Percentiles rank a stretch among this genome's conserved stretches.
Conservation (phyloP, 1,140 invertebrate genomes). For the Lucilia sericata region DNA sequence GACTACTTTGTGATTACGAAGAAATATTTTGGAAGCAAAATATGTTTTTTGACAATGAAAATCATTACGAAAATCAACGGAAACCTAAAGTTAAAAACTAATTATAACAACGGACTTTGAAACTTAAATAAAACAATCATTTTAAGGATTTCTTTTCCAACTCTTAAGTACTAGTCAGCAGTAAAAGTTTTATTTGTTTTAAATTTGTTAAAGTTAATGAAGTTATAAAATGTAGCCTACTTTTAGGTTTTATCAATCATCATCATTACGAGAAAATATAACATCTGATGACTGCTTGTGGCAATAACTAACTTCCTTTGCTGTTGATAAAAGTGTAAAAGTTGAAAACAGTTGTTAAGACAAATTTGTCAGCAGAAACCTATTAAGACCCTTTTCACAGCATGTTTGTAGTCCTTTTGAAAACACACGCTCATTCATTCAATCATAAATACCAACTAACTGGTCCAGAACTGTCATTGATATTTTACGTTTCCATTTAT, state of each 20-base stretch:
- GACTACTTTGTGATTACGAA: background rate
- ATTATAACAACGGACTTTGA: background rate
- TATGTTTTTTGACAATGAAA: too few relatives aligned
- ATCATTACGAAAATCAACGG: too few relatives aligned
- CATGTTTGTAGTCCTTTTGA: background rate
- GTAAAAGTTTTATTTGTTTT: too few relatives aligned
- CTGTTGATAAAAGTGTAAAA: background rate
- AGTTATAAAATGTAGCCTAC: background rate
- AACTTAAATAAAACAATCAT: background rate
- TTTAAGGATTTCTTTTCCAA: background rate
- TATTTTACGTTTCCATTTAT: background rate
- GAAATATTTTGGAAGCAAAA: background rate
- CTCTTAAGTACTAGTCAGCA: too few relatives aligned
- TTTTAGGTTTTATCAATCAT: background rate
- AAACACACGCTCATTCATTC: too few relatives aligned
- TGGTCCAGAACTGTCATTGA: background rate
- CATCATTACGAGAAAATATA: background rate
- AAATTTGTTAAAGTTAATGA: too few relatives aligned
- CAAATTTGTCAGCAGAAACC: background rate
- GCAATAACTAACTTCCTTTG: background rate
- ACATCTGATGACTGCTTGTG: background rate
- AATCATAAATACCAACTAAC: background rate
- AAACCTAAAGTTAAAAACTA: background rate
- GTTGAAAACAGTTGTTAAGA: constrained; percentile 5
- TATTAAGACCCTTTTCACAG: background rate